Conservation (phyloP, 2,888 invertebrate genomes). For the Lagria hirta region DNA sequence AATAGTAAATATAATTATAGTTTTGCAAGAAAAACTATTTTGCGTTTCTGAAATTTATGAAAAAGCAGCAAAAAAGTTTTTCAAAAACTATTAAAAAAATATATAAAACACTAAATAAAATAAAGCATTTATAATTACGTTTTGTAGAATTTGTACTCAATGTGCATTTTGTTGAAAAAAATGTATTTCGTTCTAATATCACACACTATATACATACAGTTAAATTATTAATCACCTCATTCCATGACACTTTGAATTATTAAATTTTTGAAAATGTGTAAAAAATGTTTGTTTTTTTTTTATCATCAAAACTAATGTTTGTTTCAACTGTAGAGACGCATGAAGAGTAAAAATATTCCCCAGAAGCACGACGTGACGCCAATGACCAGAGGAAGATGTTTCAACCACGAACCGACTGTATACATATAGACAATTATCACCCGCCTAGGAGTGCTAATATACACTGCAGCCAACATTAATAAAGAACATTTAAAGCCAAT, state of each 20-base stretch:
- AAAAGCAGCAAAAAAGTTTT: too few species aligned
- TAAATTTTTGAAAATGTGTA: conserved; percentile 13
- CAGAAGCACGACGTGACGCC: conserved; percentile 88
- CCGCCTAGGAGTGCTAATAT: conserved; percentile 56
- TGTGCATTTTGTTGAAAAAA: too few species aligned
- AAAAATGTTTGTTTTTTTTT: conserved; percentile 15
- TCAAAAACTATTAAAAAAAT: too few species aligned
- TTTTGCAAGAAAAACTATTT: too few species aligned
- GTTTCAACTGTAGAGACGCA: conserved; percentile 63
- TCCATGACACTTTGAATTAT: conserved; percentile 12
- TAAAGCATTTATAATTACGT: too few species aligned
- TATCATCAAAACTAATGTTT: conserved; percentile 1
- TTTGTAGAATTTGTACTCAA: too few species aligned
- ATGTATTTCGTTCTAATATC: conserved; percentile 21
- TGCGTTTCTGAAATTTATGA: too few species aligned
- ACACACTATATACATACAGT: conserved; percentile 31
- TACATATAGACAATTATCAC: conserved; percentile 48
- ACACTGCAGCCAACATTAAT: conserved; percentile 44
- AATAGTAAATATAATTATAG: too few species aligned
- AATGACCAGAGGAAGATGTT: conserved; percentile 78
- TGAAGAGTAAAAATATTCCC: conserved; percentile 76
- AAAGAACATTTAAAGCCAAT: conserved; percentile 11
- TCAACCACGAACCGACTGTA: conserved; percentile 64
- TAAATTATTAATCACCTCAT: conserved; percentile 20
- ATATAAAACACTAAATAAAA: too few species aligned